Percentiles rank a stretch among this genome's conserved stretches.
Conservation (phyloP, 1,140 invertebrate species). For the Macrostomum lignano region DNA sequence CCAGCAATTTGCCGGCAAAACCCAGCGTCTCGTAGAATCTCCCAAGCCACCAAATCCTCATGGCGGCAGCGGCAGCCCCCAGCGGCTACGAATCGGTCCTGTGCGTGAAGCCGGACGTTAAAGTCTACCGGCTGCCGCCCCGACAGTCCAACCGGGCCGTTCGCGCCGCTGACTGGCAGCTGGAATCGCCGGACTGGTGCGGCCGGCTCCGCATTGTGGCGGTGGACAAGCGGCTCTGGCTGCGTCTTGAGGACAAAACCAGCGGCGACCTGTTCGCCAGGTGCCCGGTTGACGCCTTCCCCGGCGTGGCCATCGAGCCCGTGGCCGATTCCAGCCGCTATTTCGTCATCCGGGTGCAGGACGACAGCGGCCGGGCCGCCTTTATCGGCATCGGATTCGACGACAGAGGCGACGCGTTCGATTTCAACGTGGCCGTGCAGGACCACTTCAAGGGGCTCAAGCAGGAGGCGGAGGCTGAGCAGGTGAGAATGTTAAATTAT, state of each 20-base stretch:
- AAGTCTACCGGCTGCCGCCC: constrained; percentile 6
- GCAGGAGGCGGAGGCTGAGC: no score
- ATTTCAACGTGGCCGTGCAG: constrained; percentile 86
- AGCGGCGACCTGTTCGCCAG: constrained; percentile 73
- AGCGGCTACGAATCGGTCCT: constrained; percentile 3
- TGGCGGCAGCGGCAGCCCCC: no score
- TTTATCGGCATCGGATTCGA: constrained; percentile 88
- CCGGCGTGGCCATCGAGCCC: constrained; percentile 64
- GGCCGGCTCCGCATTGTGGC: constrained; percentile 63
- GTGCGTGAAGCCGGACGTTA: constrained; percentile 4
- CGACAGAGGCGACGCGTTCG: constrained; percentile 91
- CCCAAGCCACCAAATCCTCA: no score
- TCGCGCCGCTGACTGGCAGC: constrained; percentile 89
- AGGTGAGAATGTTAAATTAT: no score
- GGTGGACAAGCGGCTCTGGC: constrained; percentile 49
- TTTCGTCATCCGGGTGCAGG: constrained; percentile 77
- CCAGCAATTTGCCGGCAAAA: no score
- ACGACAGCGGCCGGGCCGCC: constrained; percentile 76
- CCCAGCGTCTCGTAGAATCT: no score
- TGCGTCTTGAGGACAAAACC: constrained; percentile 68
- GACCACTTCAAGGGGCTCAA: constrained; percentile 65
- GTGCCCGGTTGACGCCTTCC: constrained; percentile 82
- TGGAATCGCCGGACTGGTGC: constrained; percentile 79
- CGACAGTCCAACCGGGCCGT: constrained; percentile 11
- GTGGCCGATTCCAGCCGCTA: constrained; percentile 92